Percentiles rank a stretch among this genome's conserved stretches.
phyloP scores from a whole-genome alignment of 1,140 invertebrate genomes.

The Anthonomus grandis region DNA sequence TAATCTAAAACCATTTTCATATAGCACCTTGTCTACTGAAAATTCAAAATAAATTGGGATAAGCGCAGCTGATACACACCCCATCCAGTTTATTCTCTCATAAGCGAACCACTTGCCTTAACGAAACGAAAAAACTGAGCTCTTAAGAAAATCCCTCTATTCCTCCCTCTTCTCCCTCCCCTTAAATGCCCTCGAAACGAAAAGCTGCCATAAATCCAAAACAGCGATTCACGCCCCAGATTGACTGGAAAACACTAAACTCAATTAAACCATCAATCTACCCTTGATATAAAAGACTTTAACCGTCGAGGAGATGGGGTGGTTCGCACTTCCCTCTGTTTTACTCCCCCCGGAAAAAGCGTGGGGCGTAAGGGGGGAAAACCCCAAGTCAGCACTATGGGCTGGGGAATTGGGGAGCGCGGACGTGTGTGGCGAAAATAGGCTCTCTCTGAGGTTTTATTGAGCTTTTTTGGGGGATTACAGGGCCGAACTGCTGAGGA shows the following conservation, averaged over 20 bases:
- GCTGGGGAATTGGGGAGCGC: neutral
- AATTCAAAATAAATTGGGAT: too few relatives aligned
- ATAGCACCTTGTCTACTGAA: too few relatives aligned
- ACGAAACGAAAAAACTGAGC: too few relatives aligned
- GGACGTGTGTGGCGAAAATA: slow-evolving; percentile 19
- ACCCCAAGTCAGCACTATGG: slow-evolving; percentile 25
- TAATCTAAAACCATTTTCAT: too few relatives aligned
- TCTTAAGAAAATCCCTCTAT: slow-evolving; percentile 10
- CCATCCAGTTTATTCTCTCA: too few relatives aligned
- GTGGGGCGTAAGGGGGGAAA: too few relatives aligned
- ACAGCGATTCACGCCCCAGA: slow-evolving; percentile 22
- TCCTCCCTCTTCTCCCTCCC: too few relatives aligned
- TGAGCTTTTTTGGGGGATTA: too few relatives aligned
- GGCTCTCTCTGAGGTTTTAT: slow-evolving; percentile 17
- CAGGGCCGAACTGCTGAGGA: neutral
- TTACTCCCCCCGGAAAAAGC: too few relatives aligned
- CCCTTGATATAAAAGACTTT: slow-evolving; percentile 28
- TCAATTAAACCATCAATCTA: slow-evolving; percentile 31
- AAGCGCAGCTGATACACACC: too few relatives aligned
- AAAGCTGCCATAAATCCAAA: slow-evolving; percentile 25
- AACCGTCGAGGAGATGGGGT: slow-evolving; percentile 17
- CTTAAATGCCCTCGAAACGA: slow-evolving; percentile 7
- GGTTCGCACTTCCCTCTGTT: too few relatives aligned
- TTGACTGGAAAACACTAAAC: slow-evolving; percentile 29
- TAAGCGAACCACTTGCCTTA: too few relatives aligned